Evolutionary conservation across 2,888 invertebrate species (phyloP).

Genomic region (Sympetrum striolatum): DNA sequence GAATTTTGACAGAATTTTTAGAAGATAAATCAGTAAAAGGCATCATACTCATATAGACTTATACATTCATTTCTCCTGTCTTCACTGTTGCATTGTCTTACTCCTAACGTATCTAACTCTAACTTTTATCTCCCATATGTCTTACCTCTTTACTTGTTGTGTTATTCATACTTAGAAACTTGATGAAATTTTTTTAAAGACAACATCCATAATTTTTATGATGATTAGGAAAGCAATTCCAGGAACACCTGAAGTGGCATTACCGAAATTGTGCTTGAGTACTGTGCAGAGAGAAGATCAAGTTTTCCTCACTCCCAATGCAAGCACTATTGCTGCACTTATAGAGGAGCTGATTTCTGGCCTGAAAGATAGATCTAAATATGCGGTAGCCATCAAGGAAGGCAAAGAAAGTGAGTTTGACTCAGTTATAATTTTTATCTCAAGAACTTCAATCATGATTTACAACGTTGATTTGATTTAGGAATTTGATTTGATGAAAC

Average conservation of each 20-base stretch:
- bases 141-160: too few species aligned
- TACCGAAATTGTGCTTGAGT: constrained; percentile 58
- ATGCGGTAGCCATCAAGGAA: constrained; percentile 77
- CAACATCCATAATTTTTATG: background rate
- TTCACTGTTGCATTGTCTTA: too few species aligned
- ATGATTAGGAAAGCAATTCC: constrained; percentile 57
- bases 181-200: background rate
- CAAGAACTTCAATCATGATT: too few species aligned
- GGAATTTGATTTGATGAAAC: too few species aligned
- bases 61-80: too few species aligned
- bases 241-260: constrained; percentile 80
- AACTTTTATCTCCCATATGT: too few species aligned
- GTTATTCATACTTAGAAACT: background rate
- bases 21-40: too few species aligned
- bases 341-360: constrained; percentile 86
- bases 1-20: too few species aligned
- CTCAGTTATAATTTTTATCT: too few species aligned
- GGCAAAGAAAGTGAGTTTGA: constrained; percentile 58
- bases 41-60: too few species aligned
- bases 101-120: too few species aligned
- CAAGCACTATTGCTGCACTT: constrained; percentile 82
- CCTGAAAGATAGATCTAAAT: constrained; percentile 83
- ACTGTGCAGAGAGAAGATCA: constrained; percentile 91
- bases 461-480: too few species aligned
- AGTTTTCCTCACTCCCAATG: constrained; percentile 87